Conservation (phyloP, 2,113 vertebrate genomes). For the Oreochromis aureus region DNA sequence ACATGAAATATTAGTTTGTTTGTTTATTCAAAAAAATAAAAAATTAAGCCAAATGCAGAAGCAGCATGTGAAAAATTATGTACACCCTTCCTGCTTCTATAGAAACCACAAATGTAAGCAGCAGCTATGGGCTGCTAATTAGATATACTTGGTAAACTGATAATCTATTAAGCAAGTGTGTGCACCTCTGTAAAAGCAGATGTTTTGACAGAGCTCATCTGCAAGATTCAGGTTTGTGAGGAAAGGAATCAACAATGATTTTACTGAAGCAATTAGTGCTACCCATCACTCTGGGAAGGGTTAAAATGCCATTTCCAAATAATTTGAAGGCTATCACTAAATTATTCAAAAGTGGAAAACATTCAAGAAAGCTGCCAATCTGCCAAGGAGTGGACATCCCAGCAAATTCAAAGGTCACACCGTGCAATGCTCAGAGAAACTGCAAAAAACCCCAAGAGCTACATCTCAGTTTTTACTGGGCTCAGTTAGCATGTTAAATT, state of each 20-base stretch:
- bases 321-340: neutral
- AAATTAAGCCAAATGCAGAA: neutral
- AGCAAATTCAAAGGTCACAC: neutral
- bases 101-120: neutral
- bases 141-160: neutral
- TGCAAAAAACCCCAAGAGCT: neutral
- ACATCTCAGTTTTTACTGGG: neutral
- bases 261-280: neutral
- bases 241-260: neutral
- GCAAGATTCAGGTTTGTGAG: neutral
- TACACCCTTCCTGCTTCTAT: neutral
- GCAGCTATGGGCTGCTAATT: neutral
- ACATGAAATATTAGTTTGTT: neutral
- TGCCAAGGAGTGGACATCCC: neutral
- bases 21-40: neutral
- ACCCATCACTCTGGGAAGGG: neutral
- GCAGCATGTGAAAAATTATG: neutral
- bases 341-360: neutral
- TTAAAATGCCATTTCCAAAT: neutral
- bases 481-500: neutral
- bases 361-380: neutral
- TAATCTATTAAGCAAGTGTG: neutral
- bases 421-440: neutral
- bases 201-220: neutral
- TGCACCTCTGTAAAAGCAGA: neutral